phyloP scores from a whole-genome alignment of 2,797 vertebrate genomes.

The Esox lucius region DNA sequence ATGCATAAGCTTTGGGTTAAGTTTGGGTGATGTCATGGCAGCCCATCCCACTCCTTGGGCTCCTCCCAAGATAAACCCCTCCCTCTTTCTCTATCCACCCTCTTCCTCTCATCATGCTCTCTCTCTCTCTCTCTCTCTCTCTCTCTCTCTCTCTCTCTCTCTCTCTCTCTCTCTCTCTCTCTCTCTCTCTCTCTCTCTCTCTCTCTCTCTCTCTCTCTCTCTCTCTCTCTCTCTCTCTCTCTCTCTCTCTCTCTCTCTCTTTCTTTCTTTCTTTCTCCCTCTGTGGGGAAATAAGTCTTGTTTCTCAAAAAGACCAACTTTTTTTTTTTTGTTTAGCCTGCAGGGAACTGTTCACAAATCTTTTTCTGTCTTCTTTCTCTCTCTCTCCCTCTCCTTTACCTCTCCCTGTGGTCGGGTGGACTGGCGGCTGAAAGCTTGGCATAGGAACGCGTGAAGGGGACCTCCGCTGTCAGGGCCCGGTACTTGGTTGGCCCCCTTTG shows the following conservation, averaged over 20 bases:
- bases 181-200: conserved; percentile 38
- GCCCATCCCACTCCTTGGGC: conserved; percentile 33
- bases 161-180: conserved; percentile 47
- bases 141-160: background rate
- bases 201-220: no score
- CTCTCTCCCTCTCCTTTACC: background rate
- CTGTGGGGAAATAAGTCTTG: conserved; percentile 34
- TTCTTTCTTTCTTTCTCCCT: no score
- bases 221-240: no score
- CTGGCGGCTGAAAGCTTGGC: no score
- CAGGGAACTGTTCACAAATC: conserved; percentile 26
- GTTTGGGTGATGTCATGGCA: conserved; percentile 26
- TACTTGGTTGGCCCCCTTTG: no score
- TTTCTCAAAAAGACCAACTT: conserved; percentile 42
- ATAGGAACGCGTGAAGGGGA: no score
- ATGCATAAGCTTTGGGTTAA: background rate
- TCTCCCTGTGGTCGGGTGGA: background rate
- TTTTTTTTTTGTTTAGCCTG: conserved; percentile 52
- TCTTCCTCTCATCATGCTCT: background rate
- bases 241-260: no score
- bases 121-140: background rate
- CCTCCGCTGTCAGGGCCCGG: no score
- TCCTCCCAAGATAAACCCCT: conserved; percentile 50
- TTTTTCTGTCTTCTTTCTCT: conserved; percentile 24
- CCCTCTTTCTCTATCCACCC: conserved; percentile 29